phyloP scores from a whole-genome alignment of 2,888 invertebrate species.

The Chalcis sispes region DNA sequence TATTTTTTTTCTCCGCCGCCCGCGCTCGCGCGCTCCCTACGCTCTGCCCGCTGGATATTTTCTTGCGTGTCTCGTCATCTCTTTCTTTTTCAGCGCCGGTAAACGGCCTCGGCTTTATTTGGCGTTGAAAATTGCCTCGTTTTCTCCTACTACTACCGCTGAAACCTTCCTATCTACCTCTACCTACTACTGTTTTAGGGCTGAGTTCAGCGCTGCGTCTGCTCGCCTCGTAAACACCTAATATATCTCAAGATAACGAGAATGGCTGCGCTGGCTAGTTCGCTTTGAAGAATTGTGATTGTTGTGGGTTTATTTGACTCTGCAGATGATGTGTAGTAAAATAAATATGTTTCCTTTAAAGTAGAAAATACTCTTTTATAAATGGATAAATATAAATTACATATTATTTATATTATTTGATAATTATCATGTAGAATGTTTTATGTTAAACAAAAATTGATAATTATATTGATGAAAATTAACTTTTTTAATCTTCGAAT shows the following conservation, averaged over 20 bases:
- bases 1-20: slow-evolving; percentile 6
- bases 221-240: slow-evolving; percentile 56
- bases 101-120: slow-evolving; percentile 31
- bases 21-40: too few relatives aligned
- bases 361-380: too few relatives aligned
- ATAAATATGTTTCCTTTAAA: too few relatives aligned
- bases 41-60: slow-evolving; percentile 23
- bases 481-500: too few relatives aligned
- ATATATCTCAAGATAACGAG: slow-evolving; percentile 58
- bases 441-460: too few relatives aligned
- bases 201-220: slow-evolving; percentile 18
- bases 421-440: too few relatives aligned
- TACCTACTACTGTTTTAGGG: slow-evolving; percentile 48
- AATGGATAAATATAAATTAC: too few relatives aligned
- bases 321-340: neutral
- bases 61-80: slow-evolving; percentile 23
- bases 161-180: too few relatives aligned
- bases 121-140: slow-evolving; percentile 51
- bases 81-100: neutral
- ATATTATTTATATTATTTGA: too few relatives aligned
- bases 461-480: too few relatives aligned
- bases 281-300: slow-evolving; percentile 29
- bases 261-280: neutral
- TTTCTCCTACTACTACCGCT: slow-evolving; percentile 27
- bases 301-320: slow-evolving; percentile 20